Base-by-base conservation (phyloP, 2,888 invertebrate species). In the Uropetala carovei region DNA sequence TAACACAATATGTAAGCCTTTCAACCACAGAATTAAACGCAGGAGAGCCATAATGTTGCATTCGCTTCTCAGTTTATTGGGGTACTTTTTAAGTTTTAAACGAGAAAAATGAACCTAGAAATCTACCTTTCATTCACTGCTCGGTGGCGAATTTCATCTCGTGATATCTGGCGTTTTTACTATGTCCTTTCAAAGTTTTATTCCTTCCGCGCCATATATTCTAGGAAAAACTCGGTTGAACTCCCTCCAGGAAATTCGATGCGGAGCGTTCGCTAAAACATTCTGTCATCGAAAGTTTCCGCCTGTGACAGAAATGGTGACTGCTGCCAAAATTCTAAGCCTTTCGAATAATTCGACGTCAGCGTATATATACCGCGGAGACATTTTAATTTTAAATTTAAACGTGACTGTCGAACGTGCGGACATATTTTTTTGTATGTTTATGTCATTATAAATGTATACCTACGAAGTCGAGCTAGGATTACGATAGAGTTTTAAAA, bases 261-360 rank as follows among this genome's bases (percentile, higher is more conserved):
- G 75, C 75, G 27, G 27, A 75, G 75, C 27, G 75, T 75, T 27
- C 75, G 75, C 75, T 75, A 75, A 75, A 75, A 75, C 75, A 75
- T 75, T 75, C 75, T 75, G 75, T 75, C 75, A 75, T 75, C 75
- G 75, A 75, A 75, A 75, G 75, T 75, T 75, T 75, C 75, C 13
- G 22, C 27, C 75, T 75, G 75, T 27, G 75, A 75, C 75, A 75
- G 75, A 75, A 75, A 27, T 13, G 75, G 75, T 13, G 75, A 75
- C 22, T 27, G 75, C 75, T 75, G 75, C 75, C 75, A 75, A 75
- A 75, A 75, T 75, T 75, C 27, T 75, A 27, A 75, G 22, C 75
- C 75, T 75, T 27, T 13, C 27, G 75, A 75, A 75, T 75, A 27
- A 75, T 75, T 75, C 75, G 75, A 75, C 75, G 75, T 75, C 75